These are phyloP conservation scores for Melipona bicolor DNA, from an alignment of 2,888 invertebrate species.

Conservation along the genomic window DNA sequence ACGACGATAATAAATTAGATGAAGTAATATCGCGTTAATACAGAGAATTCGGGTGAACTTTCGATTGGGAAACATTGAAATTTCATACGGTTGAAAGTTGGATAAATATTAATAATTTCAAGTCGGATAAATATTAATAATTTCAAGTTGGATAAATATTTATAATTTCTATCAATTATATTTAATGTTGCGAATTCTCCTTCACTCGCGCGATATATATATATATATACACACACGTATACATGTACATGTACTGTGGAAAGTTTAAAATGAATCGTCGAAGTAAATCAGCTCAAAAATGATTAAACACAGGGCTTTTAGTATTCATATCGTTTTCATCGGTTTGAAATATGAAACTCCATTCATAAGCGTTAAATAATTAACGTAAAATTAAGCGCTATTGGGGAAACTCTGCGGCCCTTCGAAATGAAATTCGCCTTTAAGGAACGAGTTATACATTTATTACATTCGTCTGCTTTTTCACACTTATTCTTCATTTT, in stretches of 20 bases:
- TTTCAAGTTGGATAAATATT: neutral
- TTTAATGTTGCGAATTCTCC: neutral
- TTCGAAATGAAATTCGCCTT: neutral
- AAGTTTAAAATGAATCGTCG: neutral
- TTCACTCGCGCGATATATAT: neutral
- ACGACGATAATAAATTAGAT: neutral
- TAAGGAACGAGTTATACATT: no score
- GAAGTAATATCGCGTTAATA: neutral
- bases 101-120: neutral
- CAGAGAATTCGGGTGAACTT: neutral
- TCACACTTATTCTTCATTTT: neutral
- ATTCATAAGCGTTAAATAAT: neutral
- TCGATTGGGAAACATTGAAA: neutral
- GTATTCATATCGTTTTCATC: neutral
- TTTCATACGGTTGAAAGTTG: neutral
- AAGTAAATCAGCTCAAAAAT: neutral
- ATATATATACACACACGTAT: neutral
- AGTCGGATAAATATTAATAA: constrained; percentile 6
- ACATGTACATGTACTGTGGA: neutral
- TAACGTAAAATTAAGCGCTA: constrained; percentile 3
- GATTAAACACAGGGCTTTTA: neutral
- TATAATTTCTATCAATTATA: neutral
- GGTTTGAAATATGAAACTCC: neutral
- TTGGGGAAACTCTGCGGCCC: neutral
- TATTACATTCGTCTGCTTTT: no score